Evolutionary conservation across 1,140 invertebrate species (phyloP).

Genomic region (Delia radicum): DNA sequence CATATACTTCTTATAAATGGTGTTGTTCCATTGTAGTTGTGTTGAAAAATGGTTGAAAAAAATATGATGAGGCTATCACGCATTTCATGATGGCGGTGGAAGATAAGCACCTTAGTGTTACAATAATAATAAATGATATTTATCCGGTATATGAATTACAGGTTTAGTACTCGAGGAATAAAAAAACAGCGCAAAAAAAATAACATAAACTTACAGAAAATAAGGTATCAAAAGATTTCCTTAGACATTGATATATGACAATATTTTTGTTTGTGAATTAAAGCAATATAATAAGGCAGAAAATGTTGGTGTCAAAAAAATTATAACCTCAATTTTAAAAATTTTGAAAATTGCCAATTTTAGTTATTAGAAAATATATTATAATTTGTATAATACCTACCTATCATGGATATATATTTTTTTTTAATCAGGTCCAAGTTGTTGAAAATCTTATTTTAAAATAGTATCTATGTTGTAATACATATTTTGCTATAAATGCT

Average conservation of each 20-base stretch:
- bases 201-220: neutral
- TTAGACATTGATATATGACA: slow-evolving; percentile 21
- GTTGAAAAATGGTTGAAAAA: slow-evolving; percentile 11
- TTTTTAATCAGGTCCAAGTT: too few species aligned
- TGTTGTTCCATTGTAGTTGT: neutral
- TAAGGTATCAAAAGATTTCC: neutral
- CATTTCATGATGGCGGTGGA: slow-evolving; percentile 25
- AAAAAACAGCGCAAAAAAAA: neutral
- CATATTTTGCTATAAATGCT: too few species aligned
- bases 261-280: neutral
- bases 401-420: too few species aligned
- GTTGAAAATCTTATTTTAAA: too few species aligned
- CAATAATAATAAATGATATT: slow-evolving; percentile 24
- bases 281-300: neutral
- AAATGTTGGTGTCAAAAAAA: neutral
- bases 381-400: too few species aligned
- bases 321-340: neutral
- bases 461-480: too few species aligned
- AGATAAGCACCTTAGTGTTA: slow-evolving; percentile 24
- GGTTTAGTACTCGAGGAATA: slow-evolving; percentile 7
- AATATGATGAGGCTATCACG: slow-evolving; percentile 28
- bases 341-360: too few species aligned
- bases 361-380: too few species aligned
- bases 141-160: slow-evolving; percentile 24
- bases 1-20: neutral